These are phyloP conservation scores for Ameiurus melas DNA, from an alignment of 2,113 vertebrate genomes.

Conservation along the genomic window DNA sequence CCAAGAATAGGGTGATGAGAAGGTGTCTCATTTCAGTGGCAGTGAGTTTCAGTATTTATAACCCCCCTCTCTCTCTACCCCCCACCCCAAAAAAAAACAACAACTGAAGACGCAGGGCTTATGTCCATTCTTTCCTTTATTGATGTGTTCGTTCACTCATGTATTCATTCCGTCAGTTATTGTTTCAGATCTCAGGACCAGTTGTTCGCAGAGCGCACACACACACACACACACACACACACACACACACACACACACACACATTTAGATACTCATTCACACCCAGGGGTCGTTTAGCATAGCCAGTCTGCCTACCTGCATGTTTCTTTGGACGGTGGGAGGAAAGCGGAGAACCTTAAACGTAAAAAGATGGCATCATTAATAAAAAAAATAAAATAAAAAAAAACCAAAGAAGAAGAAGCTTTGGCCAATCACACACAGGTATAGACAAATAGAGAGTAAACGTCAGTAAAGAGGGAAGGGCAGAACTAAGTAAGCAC, in stretches of 20 bases:
- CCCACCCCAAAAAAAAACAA: constrained; percentile 6
- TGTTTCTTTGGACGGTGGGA: neutral
- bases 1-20: constrained; percentile 52
- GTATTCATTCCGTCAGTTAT: neutral
- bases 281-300: neutral
- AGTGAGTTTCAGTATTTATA: constrained; percentile 8
- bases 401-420: neutral
- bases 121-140: neutral
- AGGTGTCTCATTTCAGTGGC: constrained; percentile 43
- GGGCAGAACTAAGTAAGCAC: neutral
- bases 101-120: neutral
- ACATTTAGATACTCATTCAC: neutral
- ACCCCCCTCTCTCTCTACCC: too few species aligned
- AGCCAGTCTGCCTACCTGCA: neutral
- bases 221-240: neutral
- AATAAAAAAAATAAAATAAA: neutral
- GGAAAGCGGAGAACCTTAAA: neutral
- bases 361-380: neutral
- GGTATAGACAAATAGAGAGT: neutral
- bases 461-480: neutral
- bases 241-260: too few species aligned
- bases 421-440: neutral
- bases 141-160: neutral
- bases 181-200: neutral
- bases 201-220: neutral